phyloP scores from a whole-genome alignment of 1,140 invertebrate species.

The Cyclina sinensis region DNA sequence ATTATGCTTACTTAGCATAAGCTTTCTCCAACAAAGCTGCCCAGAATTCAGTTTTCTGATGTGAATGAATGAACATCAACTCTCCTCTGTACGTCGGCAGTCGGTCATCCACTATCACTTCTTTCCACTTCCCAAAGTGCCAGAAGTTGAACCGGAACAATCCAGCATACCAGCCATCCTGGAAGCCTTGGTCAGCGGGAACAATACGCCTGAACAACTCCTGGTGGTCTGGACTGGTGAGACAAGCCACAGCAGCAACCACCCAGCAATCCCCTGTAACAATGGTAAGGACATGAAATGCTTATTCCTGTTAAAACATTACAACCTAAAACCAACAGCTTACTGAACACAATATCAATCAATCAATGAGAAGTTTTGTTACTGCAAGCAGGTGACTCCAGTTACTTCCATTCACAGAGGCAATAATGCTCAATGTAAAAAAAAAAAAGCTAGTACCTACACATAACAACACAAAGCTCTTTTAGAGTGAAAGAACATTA shows the following conservation, averaged over 20 bases:
- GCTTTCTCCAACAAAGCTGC: slow-evolving; percentile 93
- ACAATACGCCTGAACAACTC: slow-evolving; percentile 90
- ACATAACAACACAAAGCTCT: too few species aligned
- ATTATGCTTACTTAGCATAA: slow-evolving; percentile 93
- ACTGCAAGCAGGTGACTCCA: too few species aligned
- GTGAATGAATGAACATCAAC: slow-evolving; percentile 90
- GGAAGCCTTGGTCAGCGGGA: slow-evolving; percentile 90
- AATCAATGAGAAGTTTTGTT: too few species aligned
- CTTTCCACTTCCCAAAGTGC: slow-evolving; percentile 93
- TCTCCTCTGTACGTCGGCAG: slow-evolving; percentile 90
- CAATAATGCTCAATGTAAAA: too few species aligned
- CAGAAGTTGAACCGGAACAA: slow-evolving; percentile 91
- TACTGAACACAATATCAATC: too few species aligned
- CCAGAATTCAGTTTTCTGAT: slow-evolving; percentile 92
- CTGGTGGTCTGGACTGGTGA: slow-evolving; percentile 89
- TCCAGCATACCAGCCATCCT: slow-evolving; percentile 86
- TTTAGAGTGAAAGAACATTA: too few species aligned
- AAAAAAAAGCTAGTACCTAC: too few species aligned
- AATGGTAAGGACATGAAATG: slow-evolving; percentile 7
- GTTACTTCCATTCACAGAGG: too few species aligned
- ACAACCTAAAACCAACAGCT: too few species aligned
- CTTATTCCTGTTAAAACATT: too few species aligned
- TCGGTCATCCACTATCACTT: slow-evolving; percentile 92
- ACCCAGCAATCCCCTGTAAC: slow-evolving; percentile 90
- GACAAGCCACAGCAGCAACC: slow-evolving; percentile 90